Conservation (phyloP, 2,113 vertebrate species). For the Jacana jacana region DNA sequence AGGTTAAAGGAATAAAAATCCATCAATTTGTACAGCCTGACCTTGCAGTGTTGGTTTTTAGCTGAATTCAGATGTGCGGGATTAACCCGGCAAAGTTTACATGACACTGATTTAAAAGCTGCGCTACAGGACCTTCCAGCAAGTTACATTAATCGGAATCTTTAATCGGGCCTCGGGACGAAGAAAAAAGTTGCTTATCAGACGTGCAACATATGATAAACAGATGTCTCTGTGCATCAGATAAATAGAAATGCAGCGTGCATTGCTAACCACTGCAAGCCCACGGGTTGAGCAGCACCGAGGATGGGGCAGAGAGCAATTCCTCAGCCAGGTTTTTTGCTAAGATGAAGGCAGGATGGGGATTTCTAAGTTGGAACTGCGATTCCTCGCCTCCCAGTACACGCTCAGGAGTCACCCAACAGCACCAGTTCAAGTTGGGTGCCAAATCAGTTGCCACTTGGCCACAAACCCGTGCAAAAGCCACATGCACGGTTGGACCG, state of each 20-base stretch:
- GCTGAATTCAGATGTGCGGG: constrained; percentile 56
- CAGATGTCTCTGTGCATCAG: constrained; percentile 57
- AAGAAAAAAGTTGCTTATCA: constrained; percentile 31
- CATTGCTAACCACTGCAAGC: neutral
- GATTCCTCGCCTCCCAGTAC: neutral
- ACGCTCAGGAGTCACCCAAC: fast-evolving
- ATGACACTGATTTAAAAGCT: constrained; percentile 54
- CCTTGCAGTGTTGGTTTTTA: constrained; percentile 9
- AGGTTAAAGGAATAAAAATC: constrained; percentile 66
- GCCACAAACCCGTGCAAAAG: neutral
- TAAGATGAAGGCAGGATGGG: neutral
- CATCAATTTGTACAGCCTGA: constrained; percentile 53
- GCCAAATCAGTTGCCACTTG: neutral
- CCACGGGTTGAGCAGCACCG: neutral
- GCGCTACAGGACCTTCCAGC: constrained; percentile 16
- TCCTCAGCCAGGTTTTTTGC: neutral
- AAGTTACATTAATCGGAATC: constrained; percentile 41
- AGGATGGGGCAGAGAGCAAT: neutral
- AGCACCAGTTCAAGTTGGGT: neutral
- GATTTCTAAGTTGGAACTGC: neutral
- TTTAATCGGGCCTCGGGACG: constrained; percentile 40
- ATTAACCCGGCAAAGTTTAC: constrained; percentile 42
- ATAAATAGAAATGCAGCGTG: neutral
- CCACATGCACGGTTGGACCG: fast-evolving
- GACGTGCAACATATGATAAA: constrained; percentile 28